These are phyloP conservation scores for Amphipoea oculea DNA, from an alignment of 2,888 invertebrate species.

Conservation along the genomic window DNA sequence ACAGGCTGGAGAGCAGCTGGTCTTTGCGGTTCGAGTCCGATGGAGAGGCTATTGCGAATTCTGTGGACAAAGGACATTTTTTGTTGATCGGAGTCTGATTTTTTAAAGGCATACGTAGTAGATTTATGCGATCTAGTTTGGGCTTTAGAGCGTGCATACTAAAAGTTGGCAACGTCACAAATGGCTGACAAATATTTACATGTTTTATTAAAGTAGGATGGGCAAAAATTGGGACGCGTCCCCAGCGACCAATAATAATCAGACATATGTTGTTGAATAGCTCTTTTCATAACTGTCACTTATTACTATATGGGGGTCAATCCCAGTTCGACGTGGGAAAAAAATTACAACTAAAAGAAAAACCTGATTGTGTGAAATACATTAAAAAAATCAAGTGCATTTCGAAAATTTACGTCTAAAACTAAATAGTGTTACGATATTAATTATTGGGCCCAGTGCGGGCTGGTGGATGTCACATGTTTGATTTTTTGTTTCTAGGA, in stretches of 20 bases:
- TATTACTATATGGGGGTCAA: too few relatives aligned
- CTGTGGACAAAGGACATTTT: conserved; percentile 79
- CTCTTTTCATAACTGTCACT: too few relatives aligned
- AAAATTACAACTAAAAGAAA: too few relatives aligned
- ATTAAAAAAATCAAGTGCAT: neutral
- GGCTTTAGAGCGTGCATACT: neutral
- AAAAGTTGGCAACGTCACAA: neutral
- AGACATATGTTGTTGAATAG: neutral
- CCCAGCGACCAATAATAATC: neutral
- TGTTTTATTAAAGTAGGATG: neutral
- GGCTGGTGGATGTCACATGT: neutral
- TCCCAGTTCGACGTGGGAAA: too few relatives aligned
- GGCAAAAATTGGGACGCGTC: neutral
- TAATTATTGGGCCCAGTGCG: neutral
- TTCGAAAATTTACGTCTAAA: neutral
- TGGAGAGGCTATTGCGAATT: conserved; percentile 95
- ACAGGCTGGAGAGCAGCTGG: conserved; percentile 93
- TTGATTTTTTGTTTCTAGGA: neutral
- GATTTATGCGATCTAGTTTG: neutral
- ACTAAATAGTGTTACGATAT: neutral
- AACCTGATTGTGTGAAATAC: too few relatives aligned
- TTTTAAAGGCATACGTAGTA: neutral
- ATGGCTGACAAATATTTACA: neutral
- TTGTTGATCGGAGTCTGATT: neutral
- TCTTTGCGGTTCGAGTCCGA: conserved; percentile 94